These are phyloP conservation scores for Alouatta caraya DNA, from an alignment of 2,797 vertebrate genomes.

Conservation along the genomic window DNA sequence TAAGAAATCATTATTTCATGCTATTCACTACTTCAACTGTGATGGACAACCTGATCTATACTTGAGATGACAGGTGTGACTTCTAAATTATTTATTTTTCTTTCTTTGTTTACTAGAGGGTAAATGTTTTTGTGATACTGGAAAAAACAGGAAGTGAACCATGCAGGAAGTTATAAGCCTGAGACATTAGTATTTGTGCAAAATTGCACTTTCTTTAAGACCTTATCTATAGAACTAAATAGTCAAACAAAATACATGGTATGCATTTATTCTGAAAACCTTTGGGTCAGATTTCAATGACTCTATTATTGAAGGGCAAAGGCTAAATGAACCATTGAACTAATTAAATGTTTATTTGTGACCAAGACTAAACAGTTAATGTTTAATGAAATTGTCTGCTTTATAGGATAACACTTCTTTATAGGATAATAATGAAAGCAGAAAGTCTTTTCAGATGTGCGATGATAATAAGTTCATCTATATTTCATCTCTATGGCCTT, in stretches of 20 bases:
- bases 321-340: neutral
- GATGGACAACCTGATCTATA: neutral
- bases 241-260: neutral
- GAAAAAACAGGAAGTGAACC: neutral
- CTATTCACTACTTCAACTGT: neutral
- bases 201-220: neutral
- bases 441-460: neutral
- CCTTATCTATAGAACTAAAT: neutral
- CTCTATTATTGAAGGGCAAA: neutral
- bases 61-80: neutral
- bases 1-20: conserved; percentile 19
- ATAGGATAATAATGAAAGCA: neutral
- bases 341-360: conserved; percentile 18
- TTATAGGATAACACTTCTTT: neutral
- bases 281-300: neutral
- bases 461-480: neutral
- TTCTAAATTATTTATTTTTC: conserved; percentile 41
- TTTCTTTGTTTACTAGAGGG: conserved; percentile 21
- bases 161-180: neutral
- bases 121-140: neutral
- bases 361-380: neutral
- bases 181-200: neutral
- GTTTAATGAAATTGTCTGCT: conserved; percentile 7
- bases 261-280: conserved; percentile 37
- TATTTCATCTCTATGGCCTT: neutral